Conservation (phyloP, 2,797 vertebrate genomes). For the Poeciliopsis infans region DNA sequence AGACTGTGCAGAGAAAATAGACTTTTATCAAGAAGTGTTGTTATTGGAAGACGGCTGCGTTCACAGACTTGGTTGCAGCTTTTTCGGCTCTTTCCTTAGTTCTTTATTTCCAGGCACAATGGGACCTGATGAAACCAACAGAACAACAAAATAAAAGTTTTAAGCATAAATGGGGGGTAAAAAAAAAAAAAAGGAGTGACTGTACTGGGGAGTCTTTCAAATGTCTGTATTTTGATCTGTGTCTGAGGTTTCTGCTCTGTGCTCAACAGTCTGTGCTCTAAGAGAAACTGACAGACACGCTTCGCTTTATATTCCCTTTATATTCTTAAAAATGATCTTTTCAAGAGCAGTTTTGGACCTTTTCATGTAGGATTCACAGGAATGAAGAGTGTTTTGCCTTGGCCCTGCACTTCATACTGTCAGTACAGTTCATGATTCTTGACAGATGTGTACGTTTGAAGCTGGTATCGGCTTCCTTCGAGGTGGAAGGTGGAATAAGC, state of each 20-base stretch:
- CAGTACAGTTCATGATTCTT: slow-evolving; percentile 10
- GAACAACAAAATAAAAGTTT: slow-evolving; percentile 49
- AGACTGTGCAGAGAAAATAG: slow-evolving; percentile 74
- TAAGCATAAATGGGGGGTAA: slow-evolving; percentile 24
- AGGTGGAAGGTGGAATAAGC: slow-evolving; percentile 40
- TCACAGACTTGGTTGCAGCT: slow-evolving; percentile 59
- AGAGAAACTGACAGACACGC: slow-evolving; percentile 3
- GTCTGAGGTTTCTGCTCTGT: slow-evolving; percentile 4
- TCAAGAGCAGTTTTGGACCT: slow-evolving; percentile 4
- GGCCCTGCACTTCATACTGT: slow-evolving; percentile 13
- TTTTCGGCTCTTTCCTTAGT: slow-evolving; percentile 66
- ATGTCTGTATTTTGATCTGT: slow-evolving; percentile 6
- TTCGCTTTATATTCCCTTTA: slow-evolving; percentile 1
- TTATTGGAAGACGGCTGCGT: slow-evolving; percentile 69
- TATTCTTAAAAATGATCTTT: not conserved
- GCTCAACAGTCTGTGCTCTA: not conserved
- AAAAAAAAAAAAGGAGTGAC: not conserved
- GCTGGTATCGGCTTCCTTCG: slow-evolving; percentile 48
- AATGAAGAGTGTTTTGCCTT: slow-evolving; percentile 18
- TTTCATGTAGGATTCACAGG: slow-evolving; percentile 10
- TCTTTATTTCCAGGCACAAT: slow-evolving; percentile 73
- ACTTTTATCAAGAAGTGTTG: slow-evolving; percentile 79
- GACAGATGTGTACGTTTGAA: slow-evolving; percentile 59
- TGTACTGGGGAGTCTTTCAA: slow-evolving; percentile 19
- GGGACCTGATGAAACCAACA: slow-evolving; percentile 56